Evolutionary conservation across 2,113 vertebrate genomes (phyloP).

Genomic region (Cololabis saira): DNA sequence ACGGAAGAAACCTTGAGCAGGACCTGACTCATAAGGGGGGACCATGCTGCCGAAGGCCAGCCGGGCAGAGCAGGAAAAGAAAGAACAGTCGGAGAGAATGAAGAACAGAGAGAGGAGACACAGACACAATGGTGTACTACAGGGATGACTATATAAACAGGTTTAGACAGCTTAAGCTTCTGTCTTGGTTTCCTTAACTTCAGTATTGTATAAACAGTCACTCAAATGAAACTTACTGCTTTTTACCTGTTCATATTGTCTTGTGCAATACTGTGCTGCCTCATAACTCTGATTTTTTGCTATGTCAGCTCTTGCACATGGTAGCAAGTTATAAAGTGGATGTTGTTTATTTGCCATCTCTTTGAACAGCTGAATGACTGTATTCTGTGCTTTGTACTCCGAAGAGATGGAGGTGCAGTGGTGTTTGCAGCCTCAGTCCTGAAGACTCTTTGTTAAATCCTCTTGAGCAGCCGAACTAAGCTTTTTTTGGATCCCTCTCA

Average conservation of each 20-base stretch:
- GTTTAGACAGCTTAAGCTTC: too few relatives aligned
- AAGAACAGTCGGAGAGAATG: too few relatives aligned
- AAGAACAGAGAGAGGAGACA: too few relatives aligned
- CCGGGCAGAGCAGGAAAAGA: too few relatives aligned
- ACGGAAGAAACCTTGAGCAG: too few relatives aligned
- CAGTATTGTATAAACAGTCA: not conserved
- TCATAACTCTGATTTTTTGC: not conserved
- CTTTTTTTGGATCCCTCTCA: conserved; percentile 6
- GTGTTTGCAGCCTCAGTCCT: not conserved
- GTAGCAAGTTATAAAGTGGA: conserved; percentile 16
- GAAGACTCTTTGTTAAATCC: too few relatives aligned
- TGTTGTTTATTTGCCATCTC: conserved; percentile 11
- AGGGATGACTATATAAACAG: too few relatives aligned
- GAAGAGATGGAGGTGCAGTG: conserved; percentile 7
- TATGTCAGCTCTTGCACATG: not conserved
- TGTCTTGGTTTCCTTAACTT: not conserved
- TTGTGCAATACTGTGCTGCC: not conserved
- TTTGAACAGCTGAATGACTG: not conserved
- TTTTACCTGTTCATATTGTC: not conserved
- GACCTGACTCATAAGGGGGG: too few relatives aligned
- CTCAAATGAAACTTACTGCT: not conserved
- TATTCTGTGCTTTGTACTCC: too few relatives aligned
- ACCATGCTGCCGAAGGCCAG: too few relatives aligned
- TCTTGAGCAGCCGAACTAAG: not conserved
- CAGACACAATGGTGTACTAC: too few relatives aligned